Base-by-base conservation (phyloP, 64 coral and sea anemone genomes). In the Pachyseris speciosa region DNA sequence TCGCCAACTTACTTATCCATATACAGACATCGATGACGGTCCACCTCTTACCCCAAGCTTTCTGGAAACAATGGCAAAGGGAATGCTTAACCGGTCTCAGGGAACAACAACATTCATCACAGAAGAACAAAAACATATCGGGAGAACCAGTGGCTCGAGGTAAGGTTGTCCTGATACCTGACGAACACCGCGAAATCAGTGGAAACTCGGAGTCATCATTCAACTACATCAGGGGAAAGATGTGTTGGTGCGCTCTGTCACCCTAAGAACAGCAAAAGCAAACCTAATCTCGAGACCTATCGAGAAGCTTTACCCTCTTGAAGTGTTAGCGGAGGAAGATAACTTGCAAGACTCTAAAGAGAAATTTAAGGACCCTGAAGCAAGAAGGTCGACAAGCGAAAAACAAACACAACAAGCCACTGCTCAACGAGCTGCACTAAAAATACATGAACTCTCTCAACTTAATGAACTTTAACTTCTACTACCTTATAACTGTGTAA, bases 281-380 rank as follows among this genome's bases (percentile, higher is more conserved):
- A 83, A 84, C 65, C 53, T 49, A 37, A 61, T 84, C 9, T 57
- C 76, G 24, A 70, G 65, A 55, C 78, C 89, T 37, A 71, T 91
- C 29, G 45, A 83, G 42, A 91, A 91, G 68, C 89, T 83, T 34
- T 83, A 91, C 69, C 78, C 89, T 26, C 17, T 84, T 30, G 76
- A 84, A 67, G 68, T 84, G 39, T 20, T 66, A 28, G 48, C 26
- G 1, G 49, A 79, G 7, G 22, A 25, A 9, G 45, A 44, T 32
- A 65, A 83, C 66, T 25, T 64, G 19, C 27, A 68, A 10, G 16
- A 80, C 15, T 22, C 77, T 19, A 31, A 70, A 31, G 44, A 63
- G 33, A 74, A 74, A 88, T 37, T 42, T 58, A 77, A 89, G n/a
- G 39, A 77, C 51, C 37, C 30, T 11, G 86, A 89, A 64, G 53